These are phyloP conservation scores for Lochmaea crataegi DNA, from an alignment of 2,888 invertebrate species.

Conservation along the genomic window DNA sequence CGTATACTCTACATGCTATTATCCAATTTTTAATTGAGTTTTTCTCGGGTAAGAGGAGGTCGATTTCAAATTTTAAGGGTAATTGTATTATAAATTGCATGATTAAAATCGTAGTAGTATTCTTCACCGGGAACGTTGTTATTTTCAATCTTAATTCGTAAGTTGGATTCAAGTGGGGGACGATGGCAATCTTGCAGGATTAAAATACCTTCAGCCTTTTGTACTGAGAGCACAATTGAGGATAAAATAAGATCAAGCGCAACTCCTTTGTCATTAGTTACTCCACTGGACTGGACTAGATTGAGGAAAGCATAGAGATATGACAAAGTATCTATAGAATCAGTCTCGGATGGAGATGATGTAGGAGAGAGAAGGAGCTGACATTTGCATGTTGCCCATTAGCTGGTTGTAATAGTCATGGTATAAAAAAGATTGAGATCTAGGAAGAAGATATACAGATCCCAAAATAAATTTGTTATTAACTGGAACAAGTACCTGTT, in stretches of 20 bases:
- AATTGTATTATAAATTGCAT: too few relatives aligned
- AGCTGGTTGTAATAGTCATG: constrained; percentile 16
- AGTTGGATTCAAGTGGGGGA: too few relatives aligned
- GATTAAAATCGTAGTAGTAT: too few relatives aligned
- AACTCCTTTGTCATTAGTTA: constrained; percentile 8
- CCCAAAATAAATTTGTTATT: not conserved
- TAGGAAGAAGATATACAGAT: constrained; percentile 19
- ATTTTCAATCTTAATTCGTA: too few relatives aligned
- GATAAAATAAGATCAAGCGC: constrained; percentile 23
- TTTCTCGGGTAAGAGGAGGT: too few relatives aligned
- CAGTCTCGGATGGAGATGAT: constrained; percentile 21
- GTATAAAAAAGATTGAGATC: constrained; percentile 16
- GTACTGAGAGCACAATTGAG: not conserved
- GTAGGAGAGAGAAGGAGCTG: not conserved
- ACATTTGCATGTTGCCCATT: constrained; percentile 9
- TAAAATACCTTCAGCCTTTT: too few relatives aligned
- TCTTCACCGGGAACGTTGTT: too few relatives aligned
- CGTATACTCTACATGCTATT: too few relatives aligned
- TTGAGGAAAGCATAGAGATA: constrained; percentile 24
- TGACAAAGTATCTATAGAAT: constrained; percentile 23
- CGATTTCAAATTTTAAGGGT: too few relatives aligned
- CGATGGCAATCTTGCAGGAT: too few relatives aligned
- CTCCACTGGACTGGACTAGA: constrained; percentile 9
- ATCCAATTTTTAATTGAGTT: too few relatives aligned
- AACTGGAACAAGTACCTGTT: too few relatives aligned